phyloP scores from a whole-genome alignment of 2,113 vertebrate genomes.

The Calidris pygmaea region DNA sequence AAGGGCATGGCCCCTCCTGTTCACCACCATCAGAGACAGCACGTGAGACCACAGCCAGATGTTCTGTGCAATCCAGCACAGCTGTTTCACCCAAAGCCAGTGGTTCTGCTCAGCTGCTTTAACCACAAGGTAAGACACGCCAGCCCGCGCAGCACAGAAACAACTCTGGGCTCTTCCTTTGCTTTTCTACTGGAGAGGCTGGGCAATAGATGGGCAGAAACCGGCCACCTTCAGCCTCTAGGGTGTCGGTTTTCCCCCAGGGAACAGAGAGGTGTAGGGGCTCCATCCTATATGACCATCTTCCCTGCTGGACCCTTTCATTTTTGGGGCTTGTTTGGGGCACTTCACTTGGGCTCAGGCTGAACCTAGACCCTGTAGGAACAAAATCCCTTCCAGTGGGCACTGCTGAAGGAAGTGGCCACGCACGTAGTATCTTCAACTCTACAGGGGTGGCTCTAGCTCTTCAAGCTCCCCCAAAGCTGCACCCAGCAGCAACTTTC shows the following conservation, averaged over 20 bases:
- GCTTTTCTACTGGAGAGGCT: neutral
- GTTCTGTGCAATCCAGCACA: neutral
- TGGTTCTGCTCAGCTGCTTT: neutral
- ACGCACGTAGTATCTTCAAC: no score
- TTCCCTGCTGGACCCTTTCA: neutral
- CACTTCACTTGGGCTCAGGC: neutral
- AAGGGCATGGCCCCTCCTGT: neutral
- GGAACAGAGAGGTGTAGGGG: neutral
- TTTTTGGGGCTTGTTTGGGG: no score
- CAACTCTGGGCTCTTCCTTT: neutral
- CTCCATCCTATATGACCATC: neutral
- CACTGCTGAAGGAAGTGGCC: neutral
- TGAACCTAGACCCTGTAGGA: neutral
- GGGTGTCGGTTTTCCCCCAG: fast-evolving
- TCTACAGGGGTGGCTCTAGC: neutral
- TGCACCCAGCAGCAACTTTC: neutral
- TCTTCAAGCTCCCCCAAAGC: neutral
- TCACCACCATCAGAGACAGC: neutral
- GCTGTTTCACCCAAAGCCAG: neutral
- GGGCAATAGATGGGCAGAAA: neutral
- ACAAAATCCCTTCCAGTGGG: neutral
- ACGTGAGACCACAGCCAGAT: neutral
- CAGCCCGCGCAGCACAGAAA: neutral
- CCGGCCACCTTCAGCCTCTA: neutral
- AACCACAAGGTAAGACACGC: neutral